These are phyloP conservation scores for Callopanchax toddi DNA, from an alignment of 2,113 vertebrate species.

Conservation along the genomic window DNA sequence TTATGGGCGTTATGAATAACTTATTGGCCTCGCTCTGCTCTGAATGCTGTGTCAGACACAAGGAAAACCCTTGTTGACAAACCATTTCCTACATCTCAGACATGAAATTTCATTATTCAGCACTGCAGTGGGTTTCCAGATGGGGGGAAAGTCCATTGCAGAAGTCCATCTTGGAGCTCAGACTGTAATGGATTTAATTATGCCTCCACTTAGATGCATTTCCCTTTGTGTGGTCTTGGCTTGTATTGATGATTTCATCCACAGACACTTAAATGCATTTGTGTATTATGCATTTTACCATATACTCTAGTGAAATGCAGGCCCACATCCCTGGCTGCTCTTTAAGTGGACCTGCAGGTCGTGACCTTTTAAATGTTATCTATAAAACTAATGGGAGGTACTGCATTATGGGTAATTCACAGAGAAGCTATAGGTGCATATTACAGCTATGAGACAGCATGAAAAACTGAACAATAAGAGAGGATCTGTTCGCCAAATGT, in stretches of 20 bases:
- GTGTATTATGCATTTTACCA: constrained; percentile 29
- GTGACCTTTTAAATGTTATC: constrained; percentile 47
- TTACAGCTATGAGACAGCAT: constrained; percentile 26
- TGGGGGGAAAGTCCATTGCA: background rate
- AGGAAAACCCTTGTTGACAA: constrained; percentile 69
- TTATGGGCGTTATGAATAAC: constrained; percentile 61
- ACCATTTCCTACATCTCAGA: constrained; percentile 48
- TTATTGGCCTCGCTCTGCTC: constrained; percentile 42
- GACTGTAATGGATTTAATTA: constrained; percentile 33
- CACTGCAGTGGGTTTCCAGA: constrained; percentile 2
- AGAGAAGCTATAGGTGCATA: constrained; percentile 19
- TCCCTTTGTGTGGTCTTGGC: constrained; percentile 18
- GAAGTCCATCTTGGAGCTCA: constrained; percentile 5
- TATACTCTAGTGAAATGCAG: constrained; percentile 37
- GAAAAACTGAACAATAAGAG: constrained; percentile 29
- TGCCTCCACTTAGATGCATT: constrained; percentile 14
- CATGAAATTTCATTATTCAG: constrained; percentile 60
- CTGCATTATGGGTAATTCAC: constrained; percentile 25
- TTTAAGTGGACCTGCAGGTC: constrained; percentile 58
- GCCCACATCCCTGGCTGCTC: constrained; percentile 26
- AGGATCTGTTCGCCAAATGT: constrained; percentile 12
- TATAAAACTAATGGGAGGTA: constrained; percentile 38
- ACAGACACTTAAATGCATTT: constrained; percentile 31
- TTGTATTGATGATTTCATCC: constrained; percentile 28
- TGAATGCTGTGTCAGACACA: constrained; percentile 45